Percentiles rank a stretch among this genome's conserved stretches.
These are phyloP conservation scores for Drosophila borborema DNA, from an alignment of 2,888 invertebrate species.

Conservation along the genomic window DNA sequence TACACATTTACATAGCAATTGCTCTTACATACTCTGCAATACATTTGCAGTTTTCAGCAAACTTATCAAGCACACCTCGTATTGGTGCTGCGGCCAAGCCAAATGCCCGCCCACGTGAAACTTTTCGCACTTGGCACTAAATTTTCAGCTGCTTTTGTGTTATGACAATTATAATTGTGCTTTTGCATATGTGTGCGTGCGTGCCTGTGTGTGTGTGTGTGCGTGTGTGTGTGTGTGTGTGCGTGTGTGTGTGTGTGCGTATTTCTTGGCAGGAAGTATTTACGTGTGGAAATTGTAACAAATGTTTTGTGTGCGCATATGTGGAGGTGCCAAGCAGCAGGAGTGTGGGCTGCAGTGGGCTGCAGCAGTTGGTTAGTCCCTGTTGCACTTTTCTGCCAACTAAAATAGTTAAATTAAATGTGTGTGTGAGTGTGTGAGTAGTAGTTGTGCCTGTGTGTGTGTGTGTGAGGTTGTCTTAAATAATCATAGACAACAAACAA, in stretches of 20 bases:
- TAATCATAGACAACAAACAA: constrained; percentile 79
- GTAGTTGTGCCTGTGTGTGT: neutral
- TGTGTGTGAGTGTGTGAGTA: constrained; percentile 20
- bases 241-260: constrained; percentile 25
- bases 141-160: constrained; percentile 80
- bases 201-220: too few species aligned
- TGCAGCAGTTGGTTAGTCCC: constrained; percentile 36
- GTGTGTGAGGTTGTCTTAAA: constrained; percentile 57
- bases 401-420: constrained; percentile 77
- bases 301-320: constrained; percentile 63
- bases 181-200: constrained; percentile 49
- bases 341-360: neutral
- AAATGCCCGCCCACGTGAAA: constrained; percentile 58
- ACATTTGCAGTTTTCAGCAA: neutral
- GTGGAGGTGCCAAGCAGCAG: constrained; percentile 7
- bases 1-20: too few species aligned
- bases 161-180: constrained; percentile 81
- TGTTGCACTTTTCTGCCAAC: constrained; percentile 73
- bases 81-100: constrained; percentile 28
- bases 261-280: constrained; percentile 75
- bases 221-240: too few species aligned
- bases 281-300: constrained; percentile 76
- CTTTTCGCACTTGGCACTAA: constrained; percentile 77
- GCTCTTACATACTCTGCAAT: too few species aligned
- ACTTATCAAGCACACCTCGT: constrained; percentile 28